These are phyloP conservation scores for Drosophila affinis DNA, from an alignment of 2,888 invertebrate species.

Conservation along the genomic window DNA sequence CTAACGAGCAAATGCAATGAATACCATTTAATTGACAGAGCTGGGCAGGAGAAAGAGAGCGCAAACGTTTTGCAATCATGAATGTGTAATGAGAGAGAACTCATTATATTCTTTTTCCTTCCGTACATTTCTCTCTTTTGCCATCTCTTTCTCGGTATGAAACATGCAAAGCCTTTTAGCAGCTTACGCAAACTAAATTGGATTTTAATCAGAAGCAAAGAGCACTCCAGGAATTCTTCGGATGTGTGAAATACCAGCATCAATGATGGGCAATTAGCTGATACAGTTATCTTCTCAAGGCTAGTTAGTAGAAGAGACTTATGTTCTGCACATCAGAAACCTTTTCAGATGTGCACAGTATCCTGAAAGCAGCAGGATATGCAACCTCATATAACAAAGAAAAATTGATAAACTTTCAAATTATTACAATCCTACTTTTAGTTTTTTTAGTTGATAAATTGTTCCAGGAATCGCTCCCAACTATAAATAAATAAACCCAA, in stretches of 20 bases:
- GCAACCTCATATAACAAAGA: no score
- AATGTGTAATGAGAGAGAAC: constrained; percentile 38
- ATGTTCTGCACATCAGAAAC: no score
- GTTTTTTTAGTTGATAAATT: background rate
- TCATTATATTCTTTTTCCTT: constrained; percentile 23
- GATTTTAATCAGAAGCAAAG: constrained; percentile 4
- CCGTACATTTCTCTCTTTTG: background rate
- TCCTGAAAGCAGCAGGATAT: no score
- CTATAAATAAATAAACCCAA: constrained; percentile 26
- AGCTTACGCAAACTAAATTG: constrained; percentile 21
- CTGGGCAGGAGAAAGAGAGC: constrained; percentile 7
- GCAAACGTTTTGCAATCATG: constrained; percentile 33
- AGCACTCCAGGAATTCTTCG: background rate
- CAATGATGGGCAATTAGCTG: background rate
- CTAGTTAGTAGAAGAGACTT: background rate
- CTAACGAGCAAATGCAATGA: constrained; percentile 72
- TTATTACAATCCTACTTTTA: background rate
- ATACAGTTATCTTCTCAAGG: background rate
- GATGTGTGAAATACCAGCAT: background rate
- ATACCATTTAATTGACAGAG: constrained; percentile 60
- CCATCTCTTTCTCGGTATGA: constrained; percentile 16
- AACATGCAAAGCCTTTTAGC: constrained; percentile 40
- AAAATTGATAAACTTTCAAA: background rate
- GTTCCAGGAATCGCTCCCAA: background rate
- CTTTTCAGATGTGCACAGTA: no score